Conservation (phyloP, 2,888 invertebrate species). For the Diarsia mendica region DNA sequence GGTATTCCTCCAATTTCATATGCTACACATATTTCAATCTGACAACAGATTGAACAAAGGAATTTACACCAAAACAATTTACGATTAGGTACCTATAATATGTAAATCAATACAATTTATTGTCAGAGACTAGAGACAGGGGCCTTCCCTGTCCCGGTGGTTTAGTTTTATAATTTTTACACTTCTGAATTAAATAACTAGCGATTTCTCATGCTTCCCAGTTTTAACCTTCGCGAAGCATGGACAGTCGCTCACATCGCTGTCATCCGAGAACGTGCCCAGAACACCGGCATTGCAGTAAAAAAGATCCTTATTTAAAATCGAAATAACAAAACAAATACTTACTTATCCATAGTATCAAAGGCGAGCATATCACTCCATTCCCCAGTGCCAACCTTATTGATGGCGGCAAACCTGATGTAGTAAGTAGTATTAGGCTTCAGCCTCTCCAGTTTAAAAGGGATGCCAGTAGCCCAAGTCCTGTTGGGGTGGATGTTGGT, state of each 20-base stretch:
- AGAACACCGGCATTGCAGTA: too few relatives aligned
- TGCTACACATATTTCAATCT: neutral
- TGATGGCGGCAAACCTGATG: slow-evolving; percentile 82
- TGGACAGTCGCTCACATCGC: too few relatives aligned
- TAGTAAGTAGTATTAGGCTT: slow-evolving; percentile 79
- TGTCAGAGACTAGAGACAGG: neutral
- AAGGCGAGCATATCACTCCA: slow-evolving; percentile 76
- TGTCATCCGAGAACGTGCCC: too few relatives aligned
- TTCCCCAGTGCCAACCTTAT: slow-evolving; percentile 78
- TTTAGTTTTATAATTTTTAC: neutral
- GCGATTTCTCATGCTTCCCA: neutral
- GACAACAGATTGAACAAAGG: neutral
- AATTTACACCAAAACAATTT: neutral
- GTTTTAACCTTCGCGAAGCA: neutral
- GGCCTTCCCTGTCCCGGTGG: accelerated
- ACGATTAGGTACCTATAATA: too few relatives aligned
- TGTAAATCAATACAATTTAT: neutral
- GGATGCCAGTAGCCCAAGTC: slow-evolving; percentile 81
- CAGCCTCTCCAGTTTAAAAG: slow-evolving; percentile 78
- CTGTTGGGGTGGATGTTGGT: slow-evolving; percentile 82
- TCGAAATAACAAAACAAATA: slow-evolving; percentile 17
- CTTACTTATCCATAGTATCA: slow-evolving; percentile 82
- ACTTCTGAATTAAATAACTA: neutral
- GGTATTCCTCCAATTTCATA: neutral
- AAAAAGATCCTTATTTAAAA: neutral